Base-by-base conservation (phyloP, 2,113 vertebrate genomes). In the Marmota flaviventris region DNA sequence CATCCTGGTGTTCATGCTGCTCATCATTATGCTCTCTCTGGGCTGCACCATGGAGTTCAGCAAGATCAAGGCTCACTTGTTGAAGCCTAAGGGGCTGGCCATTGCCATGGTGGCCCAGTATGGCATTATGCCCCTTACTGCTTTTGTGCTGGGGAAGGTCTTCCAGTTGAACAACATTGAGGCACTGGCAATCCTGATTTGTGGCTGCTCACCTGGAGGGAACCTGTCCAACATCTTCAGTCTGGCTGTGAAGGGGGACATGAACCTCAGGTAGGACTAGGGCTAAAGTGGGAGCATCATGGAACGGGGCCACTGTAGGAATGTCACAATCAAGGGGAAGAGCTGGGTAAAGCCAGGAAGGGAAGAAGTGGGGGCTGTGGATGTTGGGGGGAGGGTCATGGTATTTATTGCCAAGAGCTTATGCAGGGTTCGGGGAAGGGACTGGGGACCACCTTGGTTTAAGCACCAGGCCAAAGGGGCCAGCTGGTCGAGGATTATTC, bases 161-260 rank as follows among this genome's bases (percentile, higher is more conserved):
- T 98, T 99, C 79, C 95, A 67, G 78, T 96, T 99, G 95, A 90
- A 77, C 6, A 63, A 98, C 32, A 89, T 98, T 0, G 99, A 99
- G 97, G 97, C 99, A 0, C 95, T 99, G 94, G 98, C 99, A 5
- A 98, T 99, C 85, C 98, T 99, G 79, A 98, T 99, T 97, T 99
- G 99, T 0, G 98, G 99, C 96, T 99, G 99, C 97, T 99, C 99
- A 48, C 99, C 99, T 0, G 99, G 99, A 0, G 99, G 99, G 73
- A 99, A 81, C 95, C 95, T 99, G 67, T 99, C 99, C 67, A 99
- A 99, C 94, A 37, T 99, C 95, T 99, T 99, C 77, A 97, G 98
- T 18, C 96, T 99, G 94, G 98, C 98, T 48, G 25, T 99, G 8
- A 98, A 99, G 72, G 99, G 99, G 5, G 99, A 99, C 98, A 99